phyloP scores from a whole-genome alignment of 2,113 vertebrate genomes.

The Lasiurus cinereus region DNA sequence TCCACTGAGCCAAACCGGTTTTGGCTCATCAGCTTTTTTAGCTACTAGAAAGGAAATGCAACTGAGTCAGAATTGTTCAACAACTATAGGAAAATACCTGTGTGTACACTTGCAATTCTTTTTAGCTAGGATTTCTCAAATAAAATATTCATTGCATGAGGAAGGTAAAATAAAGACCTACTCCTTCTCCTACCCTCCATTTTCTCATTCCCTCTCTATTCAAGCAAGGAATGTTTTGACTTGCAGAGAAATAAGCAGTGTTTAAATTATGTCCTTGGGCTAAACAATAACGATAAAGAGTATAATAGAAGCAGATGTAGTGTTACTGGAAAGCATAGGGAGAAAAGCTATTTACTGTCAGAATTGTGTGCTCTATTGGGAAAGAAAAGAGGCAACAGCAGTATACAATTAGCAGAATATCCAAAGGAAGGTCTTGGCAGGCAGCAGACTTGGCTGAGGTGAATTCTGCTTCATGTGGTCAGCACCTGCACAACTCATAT shows the following conservation, averaged over 20 bases:
- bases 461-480: background rate
- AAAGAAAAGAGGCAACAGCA: background rate
- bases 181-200: background rate
- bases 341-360: background rate
- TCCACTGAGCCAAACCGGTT: no score
- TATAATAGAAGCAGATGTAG: conserved; percentile 23
- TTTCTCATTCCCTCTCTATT: conserved; percentile 51
- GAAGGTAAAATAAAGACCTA: conserved; percentile 10
- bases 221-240: conserved; percentile 55
- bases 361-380: background rate
- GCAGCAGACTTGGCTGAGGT: background rate
- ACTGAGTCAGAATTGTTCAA: background rate
- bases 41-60: background rate
- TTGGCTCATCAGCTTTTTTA: background rate
- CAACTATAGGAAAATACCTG: background rate
- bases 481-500: background rate
- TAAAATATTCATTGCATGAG: background rate
- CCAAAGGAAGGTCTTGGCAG: background rate
- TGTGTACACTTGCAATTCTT: background rate
- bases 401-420: background rate
- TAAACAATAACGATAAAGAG: background rate
- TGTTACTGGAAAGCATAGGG: background rate
- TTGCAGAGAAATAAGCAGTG: conserved; percentile 40
- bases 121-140: background rate
- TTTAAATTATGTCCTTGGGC: conserved; percentile 48